These are phyloP conservation scores for Acromyrmex echinatior DNA, from an alignment of 1,140 invertebrate species.

Conservation along the genomic window DNA sequence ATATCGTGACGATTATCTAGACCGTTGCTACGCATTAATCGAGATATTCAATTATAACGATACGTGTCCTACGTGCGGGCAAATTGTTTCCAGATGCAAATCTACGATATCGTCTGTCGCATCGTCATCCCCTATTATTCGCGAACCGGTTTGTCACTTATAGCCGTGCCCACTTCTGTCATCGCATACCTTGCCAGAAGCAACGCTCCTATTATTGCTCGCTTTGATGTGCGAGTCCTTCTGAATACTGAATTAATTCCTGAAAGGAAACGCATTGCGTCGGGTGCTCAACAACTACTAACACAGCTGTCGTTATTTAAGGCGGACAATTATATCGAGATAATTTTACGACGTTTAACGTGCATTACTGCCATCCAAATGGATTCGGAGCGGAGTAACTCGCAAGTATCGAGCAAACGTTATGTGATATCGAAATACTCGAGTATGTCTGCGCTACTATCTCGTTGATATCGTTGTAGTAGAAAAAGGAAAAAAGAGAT, in stretches of 20 bases:
- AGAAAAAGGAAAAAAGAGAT: slow-evolving; percentile 54
- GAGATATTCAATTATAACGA: slow-evolving; percentile 36
- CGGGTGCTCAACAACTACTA: slow-evolving; percentile 29
- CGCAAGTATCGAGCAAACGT: slow-evolving; percentile 40
- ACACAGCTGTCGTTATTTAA: slow-evolving; percentile 31
- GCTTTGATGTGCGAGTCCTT: slow-evolving; percentile 60
- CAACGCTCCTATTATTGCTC: slow-evolving; percentile 47
- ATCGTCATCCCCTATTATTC: slow-evolving; percentile 51
- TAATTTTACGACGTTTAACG: slow-evolving; percentile 55
- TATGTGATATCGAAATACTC: slow-evolving; percentile 55
- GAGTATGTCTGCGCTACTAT: slow-evolving; percentile 58
- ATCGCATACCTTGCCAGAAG: slow-evolving; percentile 40
- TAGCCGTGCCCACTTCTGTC: slow-evolving; percentile 48
- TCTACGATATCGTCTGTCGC: slow-evolving; percentile 36
- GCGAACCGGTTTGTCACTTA: slow-evolving; percentile 65
- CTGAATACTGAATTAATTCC: slow-evolving; percentile 60
- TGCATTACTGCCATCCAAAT: slow-evolving; percentile 51
- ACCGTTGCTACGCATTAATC: slow-evolving; percentile 31
- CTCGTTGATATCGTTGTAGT: slow-evolving; percentile 45
- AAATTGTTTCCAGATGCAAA: slow-evolving; percentile 52
- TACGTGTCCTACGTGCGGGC: slow-evolving; percentile 24
- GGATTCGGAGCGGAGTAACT: slow-evolving; percentile 39
- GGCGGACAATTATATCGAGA: slow-evolving; percentile 43
- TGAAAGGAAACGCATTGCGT: slow-evolving; percentile 34
- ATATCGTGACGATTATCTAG: slow-evolving; percentile 40